Conservation (phyloP, 2,888 invertebrate genomes). For the Argyresthia albistria region DNA sequence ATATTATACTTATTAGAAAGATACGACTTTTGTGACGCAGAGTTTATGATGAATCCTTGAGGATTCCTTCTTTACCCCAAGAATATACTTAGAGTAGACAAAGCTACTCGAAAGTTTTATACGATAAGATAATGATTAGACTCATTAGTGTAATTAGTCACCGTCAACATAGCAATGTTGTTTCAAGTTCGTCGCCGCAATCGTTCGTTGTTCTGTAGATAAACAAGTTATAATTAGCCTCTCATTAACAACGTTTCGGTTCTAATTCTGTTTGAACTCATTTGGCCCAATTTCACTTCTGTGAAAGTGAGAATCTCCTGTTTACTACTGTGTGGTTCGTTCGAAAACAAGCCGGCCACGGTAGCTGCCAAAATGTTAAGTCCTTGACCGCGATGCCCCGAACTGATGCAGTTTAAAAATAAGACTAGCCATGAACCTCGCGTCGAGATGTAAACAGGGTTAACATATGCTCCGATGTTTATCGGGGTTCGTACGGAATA, state of each 20-base stretch:
- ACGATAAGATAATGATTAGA: too few relatives aligned
- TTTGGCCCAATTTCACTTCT: background rate
- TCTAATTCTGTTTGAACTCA: background rate
- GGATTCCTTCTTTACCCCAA: too few relatives aligned
- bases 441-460: conserved; percentile 13
- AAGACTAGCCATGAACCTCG: conserved; percentile 61
- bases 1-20: too few relatives aligned
- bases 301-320: background rate
- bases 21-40: too few relatives aligned
- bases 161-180: too few relatives aligned
- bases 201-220: background rate
- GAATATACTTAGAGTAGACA: too few relatives aligned
- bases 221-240: background rate
- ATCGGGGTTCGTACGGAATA: too few relatives aligned
- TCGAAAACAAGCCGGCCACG: conserved; percentile 38
- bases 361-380: conserved; percentile 58
- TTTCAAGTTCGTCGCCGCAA: background rate
- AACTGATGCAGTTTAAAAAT: conserved; percentile 10
- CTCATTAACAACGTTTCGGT: background rate
- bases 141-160: too few relatives aligned
- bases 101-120: too few relatives aligned
- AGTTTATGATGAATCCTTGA: too few relatives aligned
- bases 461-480: too few relatives aligned
- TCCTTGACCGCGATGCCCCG: conserved; percentile 61
- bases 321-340: conserved; percentile 10